Conservation (phyloP, 2,888 invertebrate species). For the Pocota personata region DNA sequence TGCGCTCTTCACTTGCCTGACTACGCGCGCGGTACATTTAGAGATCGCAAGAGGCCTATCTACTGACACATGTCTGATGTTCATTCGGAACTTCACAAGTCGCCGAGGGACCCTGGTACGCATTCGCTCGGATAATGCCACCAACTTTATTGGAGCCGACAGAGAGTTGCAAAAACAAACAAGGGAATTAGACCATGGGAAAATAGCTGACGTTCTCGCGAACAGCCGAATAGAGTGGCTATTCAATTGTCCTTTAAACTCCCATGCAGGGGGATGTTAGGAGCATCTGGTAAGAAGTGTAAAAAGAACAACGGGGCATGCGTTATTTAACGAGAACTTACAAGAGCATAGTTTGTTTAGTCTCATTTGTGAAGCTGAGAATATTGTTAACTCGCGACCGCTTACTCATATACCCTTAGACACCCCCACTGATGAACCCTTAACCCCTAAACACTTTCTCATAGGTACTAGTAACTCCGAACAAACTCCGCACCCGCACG, state of each 20-base stretch:
- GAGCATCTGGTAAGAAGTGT: conserved; percentile 13
- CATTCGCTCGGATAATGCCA: conserved; percentile 59
- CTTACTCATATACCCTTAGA: conserved; percentile 13
- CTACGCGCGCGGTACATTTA: conserved; percentile 42
- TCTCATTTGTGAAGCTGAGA: neutral
- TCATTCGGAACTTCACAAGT: too few species aligned
- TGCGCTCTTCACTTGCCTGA: conserved; percentile 14
- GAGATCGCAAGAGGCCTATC: conserved; percentile 49
- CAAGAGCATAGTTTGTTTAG: conserved; percentile 4
- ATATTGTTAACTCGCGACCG: neutral
- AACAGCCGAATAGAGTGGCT: conserved; percentile 4
- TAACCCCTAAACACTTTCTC: conserved; percentile 48
- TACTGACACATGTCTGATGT: conserved; percentile 53
- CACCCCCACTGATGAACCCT: neutral
- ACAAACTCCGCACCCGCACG: conserved; percentile 8
- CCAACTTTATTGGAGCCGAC: conserved; percentile 57
- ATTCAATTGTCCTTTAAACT: conserved; percentile 36
- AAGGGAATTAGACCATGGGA: neutral
- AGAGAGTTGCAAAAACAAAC: neutral
- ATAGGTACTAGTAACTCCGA: conserved; percentile 17
- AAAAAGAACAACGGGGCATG: conserved; percentile 8
- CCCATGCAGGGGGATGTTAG: conserved; percentile 23
- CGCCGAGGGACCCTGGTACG: too few species aligned
- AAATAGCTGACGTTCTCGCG: neutral
- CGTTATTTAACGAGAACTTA: neutral